Percentiles rank a stretch among this genome's conserved stretches.
Conservation (phyloP, 1,140 invertebrate species). For the Apolygus lucorum region DNA sequence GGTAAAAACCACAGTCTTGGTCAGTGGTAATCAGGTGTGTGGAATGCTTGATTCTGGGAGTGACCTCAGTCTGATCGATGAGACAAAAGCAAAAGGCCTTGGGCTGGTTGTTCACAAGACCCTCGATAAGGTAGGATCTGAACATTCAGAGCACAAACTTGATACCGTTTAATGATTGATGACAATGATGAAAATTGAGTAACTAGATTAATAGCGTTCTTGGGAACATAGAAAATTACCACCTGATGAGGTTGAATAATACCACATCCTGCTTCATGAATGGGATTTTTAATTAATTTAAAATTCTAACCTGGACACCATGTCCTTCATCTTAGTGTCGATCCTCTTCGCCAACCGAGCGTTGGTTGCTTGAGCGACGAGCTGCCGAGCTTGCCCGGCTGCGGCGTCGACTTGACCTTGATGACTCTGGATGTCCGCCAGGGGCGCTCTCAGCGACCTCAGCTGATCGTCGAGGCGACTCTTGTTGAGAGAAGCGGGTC, state of each 20-base stretch:
- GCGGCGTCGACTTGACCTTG: constrained; percentile 75
- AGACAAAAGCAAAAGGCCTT: too few species aligned
- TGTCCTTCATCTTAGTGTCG: constrained; percentile 76
- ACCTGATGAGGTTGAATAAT: too few species aligned
- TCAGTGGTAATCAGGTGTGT: too few species aligned
- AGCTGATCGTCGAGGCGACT: constrained; percentile 85
- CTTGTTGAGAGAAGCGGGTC: constrained; percentile 77
- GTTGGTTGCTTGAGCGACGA: constrained; percentile 73
- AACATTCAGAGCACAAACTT: too few species aligned
- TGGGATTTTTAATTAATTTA: not conserved
- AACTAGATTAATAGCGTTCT: too few species aligned
- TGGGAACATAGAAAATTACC: too few species aligned
- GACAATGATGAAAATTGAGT: not conserved
- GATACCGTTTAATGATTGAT: too few species aligned
- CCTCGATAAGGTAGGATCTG: too few species aligned
- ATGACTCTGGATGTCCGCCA: constrained; percentile 76
- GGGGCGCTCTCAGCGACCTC: constrained; percentile 66
- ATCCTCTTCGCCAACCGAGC: constrained; percentile 79
- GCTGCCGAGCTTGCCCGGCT: constrained; percentile 63
- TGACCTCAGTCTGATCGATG: too few species aligned
- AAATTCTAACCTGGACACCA: constrained; percentile 46
- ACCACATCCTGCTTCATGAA: not conserved
- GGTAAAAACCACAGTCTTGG: too few species aligned
- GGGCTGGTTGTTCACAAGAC: too few species aligned
- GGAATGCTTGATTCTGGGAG: too few species aligned